Evolutionary conservation across 2,113 vertebrate genomes (phyloP).

Genomic region (Colaptes auratus): DNA sequence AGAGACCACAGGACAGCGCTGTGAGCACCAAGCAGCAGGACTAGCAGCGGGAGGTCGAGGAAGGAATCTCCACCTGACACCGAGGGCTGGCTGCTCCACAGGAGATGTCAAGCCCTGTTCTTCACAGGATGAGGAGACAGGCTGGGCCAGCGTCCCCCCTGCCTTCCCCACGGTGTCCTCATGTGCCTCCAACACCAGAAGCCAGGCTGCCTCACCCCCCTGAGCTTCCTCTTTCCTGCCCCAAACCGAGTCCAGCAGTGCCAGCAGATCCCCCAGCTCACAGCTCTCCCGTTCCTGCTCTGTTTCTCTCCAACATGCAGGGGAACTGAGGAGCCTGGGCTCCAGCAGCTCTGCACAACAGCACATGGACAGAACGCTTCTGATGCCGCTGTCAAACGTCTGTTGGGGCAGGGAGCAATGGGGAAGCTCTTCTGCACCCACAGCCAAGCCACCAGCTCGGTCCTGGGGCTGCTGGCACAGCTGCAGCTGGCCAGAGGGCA

Average conservation of each 20-base stretch:
- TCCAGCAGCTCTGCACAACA: neutral
- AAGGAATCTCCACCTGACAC: neutral
- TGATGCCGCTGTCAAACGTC: neutral
- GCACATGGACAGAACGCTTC: neutral
- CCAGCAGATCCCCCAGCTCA: neutral
- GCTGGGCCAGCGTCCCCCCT: neutral
- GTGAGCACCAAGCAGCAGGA: neutral
- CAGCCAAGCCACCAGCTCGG: neutral
- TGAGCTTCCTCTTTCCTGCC: neutral
- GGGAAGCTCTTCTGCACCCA: neutral
- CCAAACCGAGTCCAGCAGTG: neutral
- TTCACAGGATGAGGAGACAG: neutral
- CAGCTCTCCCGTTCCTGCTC: conserved; percentile 11
- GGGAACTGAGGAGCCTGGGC: neutral
- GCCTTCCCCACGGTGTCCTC: neutral
- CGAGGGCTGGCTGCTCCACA: neutral
- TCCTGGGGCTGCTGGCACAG: neutral
- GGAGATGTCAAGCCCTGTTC: neutral
- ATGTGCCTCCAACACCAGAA: neutral
- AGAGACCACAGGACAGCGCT: neutral
- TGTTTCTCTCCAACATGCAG: neutral
- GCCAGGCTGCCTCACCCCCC: neutral
- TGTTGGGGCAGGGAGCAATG: fast-evolving
- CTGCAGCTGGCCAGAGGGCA: neutral
- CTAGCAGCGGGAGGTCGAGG: neutral